Evolutionary conservation across 2,888 invertebrate species (phyloP).

Genomic region (Epiblema foenella): DNA sequence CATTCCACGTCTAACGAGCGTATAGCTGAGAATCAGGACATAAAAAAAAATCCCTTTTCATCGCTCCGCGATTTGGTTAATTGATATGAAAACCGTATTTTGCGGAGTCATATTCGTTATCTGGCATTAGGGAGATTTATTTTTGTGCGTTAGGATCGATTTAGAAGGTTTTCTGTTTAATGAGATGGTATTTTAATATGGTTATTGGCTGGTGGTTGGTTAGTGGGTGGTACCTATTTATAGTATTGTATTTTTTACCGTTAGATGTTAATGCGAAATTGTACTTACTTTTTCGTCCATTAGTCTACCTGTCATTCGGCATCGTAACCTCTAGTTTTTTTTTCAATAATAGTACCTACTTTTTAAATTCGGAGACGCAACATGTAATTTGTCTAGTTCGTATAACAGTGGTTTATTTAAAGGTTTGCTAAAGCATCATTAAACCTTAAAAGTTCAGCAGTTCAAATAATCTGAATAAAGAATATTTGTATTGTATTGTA

Average conservation of each 20-base stretch:
- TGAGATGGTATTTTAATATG: neutral
- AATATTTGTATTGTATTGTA: too few species aligned
- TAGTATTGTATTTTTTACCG: too few species aligned
- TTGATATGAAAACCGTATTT: constrained; percentile 47
- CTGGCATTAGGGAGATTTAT: constrained; percentile 14
- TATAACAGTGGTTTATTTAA: neutral
- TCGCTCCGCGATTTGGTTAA: constrained; percentile 54
- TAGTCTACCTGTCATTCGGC: too few species aligned
- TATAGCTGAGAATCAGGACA: constrained; percentile 51
- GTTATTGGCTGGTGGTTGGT: neutral
- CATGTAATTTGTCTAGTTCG: neutral
- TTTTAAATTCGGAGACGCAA: too few species aligned
- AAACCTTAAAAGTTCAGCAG: neutral
- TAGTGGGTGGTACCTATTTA: neutral
- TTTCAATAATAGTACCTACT: too few species aligned
- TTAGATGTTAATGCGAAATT: too few species aligned
- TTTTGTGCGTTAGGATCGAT: constrained; percentile 15
- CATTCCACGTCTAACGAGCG: constrained; percentile 52
- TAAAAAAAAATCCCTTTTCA: constrained; percentile 53
- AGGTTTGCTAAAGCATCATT: neutral
- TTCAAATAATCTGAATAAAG: too few species aligned
- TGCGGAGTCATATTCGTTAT: constrained; percentile 26
- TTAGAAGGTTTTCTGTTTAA: neutral
- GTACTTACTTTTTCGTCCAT: too few species aligned
- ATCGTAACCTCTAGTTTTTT: too few species aligned